These are phyloP conservation scores for Cantharis lateralis DNA, from an alignment of 2,888 invertebrate species.

Conservation along the genomic window DNA sequence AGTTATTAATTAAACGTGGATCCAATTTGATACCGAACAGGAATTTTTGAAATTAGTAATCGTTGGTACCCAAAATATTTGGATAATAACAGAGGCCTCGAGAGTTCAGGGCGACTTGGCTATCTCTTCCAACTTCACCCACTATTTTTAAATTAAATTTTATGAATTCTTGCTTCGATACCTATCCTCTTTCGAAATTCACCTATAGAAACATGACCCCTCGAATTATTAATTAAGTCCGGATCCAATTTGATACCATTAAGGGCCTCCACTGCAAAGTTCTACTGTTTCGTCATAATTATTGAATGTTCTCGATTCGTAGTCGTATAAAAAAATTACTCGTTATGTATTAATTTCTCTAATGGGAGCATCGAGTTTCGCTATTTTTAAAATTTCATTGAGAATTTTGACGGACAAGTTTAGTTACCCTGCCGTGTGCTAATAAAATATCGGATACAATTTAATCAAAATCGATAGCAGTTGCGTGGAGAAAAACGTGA, in stretches of 20 bases:
- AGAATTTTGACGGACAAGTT: not conserved
- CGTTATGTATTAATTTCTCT: not conserved
- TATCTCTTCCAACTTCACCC: not conserved
- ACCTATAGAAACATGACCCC: not conserved
- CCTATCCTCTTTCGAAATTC: not conserved
- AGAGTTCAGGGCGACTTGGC: not conserved
- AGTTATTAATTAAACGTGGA: not conserved
- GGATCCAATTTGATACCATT: not conserved
- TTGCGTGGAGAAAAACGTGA: not conserved
- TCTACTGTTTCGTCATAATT: not conserved
- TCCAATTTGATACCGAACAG: not conserved
- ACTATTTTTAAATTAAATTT: not conserved
- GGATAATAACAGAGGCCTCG: not conserved
- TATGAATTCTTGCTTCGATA: not conserved
- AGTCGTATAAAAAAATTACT: not conserved
- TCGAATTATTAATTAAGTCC: not conserved
- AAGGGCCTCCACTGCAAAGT: not conserved
- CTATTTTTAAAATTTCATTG: not conserved
- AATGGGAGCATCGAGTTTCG: not conserved
- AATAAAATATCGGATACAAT: not conserved
- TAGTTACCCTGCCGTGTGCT: not conserved
- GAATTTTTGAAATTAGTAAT: not conserved
- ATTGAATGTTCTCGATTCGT: not conserved
- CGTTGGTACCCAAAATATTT: not conserved
- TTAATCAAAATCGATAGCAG: not conserved